Percentiles rank a stretch among this genome's conserved stretches.
Evolutionary conservation across 2,113 vertebrate genomes (phyloP).

Genomic region (Psilopogon haemacephalus): DNA sequence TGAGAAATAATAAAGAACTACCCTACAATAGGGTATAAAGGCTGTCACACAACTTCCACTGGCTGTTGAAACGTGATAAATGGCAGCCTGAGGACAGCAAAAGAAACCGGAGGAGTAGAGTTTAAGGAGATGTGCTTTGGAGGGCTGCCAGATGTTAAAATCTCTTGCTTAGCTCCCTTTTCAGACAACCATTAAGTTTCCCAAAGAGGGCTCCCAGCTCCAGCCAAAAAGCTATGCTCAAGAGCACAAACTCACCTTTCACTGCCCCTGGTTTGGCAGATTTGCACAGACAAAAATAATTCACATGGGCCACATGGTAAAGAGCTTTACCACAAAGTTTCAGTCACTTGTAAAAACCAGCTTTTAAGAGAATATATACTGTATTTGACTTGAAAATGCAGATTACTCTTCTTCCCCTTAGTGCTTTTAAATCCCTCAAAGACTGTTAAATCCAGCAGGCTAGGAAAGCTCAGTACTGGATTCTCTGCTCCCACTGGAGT

Average conservation of each 20-base stretch:
- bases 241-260: neutral
- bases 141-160: neutral
- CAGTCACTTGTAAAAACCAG: neutral
- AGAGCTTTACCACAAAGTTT: neutral
- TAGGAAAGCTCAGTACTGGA: neutral
- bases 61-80: neutral
- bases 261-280: neutral
- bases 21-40: neutral
- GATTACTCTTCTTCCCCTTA: neutral
- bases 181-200: neutral
- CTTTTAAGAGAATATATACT: neutral
- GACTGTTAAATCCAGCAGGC: neutral
- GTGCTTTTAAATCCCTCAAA: neutral
- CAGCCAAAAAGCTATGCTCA: neutral
- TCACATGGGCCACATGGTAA: neutral
- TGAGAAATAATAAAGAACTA: neutral
- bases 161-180: neutral
- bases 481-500: neutral
- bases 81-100: neutral
- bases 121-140: neutral
- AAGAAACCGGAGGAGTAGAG: neutral
- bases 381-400: neutral
- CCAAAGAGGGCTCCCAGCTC: neutral
- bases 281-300: neutral
- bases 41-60: neutral